phyloP scores from a whole-genome alignment of 2,113 vertebrate species.

The Columba livia region DNA sequence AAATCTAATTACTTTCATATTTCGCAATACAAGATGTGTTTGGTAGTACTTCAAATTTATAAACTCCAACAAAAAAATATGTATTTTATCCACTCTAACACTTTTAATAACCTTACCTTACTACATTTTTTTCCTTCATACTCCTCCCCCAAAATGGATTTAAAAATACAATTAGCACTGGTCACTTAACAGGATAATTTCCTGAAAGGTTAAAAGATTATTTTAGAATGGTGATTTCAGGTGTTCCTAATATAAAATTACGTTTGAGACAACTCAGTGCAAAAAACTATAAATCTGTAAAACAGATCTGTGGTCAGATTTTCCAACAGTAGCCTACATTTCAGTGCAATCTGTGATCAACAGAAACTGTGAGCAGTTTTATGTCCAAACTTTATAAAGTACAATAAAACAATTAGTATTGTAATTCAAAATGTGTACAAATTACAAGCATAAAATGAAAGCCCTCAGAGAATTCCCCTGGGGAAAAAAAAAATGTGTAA shows the following conservation, averaged over 20 bases:
- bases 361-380: background rate
- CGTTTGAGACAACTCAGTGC: background rate
- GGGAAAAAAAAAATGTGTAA: background rate
- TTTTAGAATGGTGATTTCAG: background rate
- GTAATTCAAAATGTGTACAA: background rate
- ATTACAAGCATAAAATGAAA: background rate
- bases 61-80: background rate
- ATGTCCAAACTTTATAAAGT: background rate
- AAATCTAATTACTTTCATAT: background rate
- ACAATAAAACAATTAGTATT: background rate
- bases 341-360: background rate
- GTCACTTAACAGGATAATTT: background rate
- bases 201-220: slow-evolving; percentile 5
- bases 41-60: background rate
- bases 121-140: background rate
- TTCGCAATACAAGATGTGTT: background rate
- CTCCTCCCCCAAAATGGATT: background rate
- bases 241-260: background rate
- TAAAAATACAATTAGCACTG: background rate
- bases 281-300: background rate
- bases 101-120: background rate
- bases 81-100: background rate
- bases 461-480: background rate
- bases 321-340: background rate
- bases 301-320: background rate